Base-by-base conservation (phyloP, 1,140 invertebrate genomes). In the Trichoplusia ni region DNA sequence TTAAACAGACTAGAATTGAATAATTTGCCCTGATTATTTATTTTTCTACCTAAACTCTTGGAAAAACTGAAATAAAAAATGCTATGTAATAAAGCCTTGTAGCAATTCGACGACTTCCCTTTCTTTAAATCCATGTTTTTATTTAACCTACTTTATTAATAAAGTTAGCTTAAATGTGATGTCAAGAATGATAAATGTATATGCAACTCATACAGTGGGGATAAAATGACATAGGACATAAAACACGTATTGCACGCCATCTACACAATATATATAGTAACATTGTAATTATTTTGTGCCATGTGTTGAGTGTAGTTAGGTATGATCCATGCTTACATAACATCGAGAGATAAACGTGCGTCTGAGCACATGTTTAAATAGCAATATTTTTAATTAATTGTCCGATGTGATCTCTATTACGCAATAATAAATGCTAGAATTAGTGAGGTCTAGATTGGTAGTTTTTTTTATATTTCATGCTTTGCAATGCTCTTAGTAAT, bases 351-450 rank as follows among this genome's bases (percentile, higher is more conserved):
- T 44, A 58, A 42, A 44, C 54, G 14, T 19, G 38, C 38, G 21
- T 27, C 23, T 40, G 25, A 25, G 25, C 54, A 29, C 25, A 58
- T 44, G 14, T 40, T 58, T 56, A 40, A 56, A 14, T 35, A 16
- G 23, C n/a, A 38, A 58, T 29, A 42, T 68, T 68, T 71, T 71
- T 69, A 47, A 60, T 69, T 69, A 61, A 62, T 64, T 51, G 40
- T 46, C 58, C 37, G 64, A 65, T 67, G 72, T 63, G 37, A 62
- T 38, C 35, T 14, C 19, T 49, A 53, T 84, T 86, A 85, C 80
- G 76, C 79, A 87, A 84, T 75, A 78, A 82, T 81, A 79, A 78
- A 81, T 76, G 71, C 67, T 77, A 84, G 75, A 77, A 81, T 82
- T 75, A 82, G 83, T 75, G 80, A 81, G 74, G 67, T 82, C 63